Conservation (phyloP, 2,113 vertebrate genomes). For the Mustelus asterias region DNA sequence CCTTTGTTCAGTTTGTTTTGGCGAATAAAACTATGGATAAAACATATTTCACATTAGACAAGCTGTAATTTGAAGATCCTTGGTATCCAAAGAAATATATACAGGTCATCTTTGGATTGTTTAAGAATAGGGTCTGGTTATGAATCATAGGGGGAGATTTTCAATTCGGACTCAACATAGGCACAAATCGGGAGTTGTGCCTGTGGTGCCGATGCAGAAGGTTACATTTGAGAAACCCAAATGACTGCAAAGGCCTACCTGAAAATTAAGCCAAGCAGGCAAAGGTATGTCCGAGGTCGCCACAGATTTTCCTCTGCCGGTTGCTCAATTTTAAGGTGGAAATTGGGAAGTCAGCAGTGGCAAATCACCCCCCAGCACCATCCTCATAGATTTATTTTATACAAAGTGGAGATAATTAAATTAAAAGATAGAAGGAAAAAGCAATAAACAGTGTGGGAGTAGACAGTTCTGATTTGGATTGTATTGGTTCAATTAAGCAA, state of each 20-base stretch:
- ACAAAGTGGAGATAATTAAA: not conserved
- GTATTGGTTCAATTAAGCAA: not conserved
- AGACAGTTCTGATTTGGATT: not conserved
- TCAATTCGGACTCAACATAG: not conserved
- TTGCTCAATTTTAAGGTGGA: not conserved
- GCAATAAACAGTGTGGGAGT: not conserved
- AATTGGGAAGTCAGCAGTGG: not conserved
- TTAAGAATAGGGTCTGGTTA: not conserved
- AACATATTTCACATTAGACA: not conserved
- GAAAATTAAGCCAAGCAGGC: not conserved
- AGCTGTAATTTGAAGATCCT: not conserved
- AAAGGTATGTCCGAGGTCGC: not conserved
- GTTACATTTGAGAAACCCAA: too few species aligned
- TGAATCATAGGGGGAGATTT: not conserved
- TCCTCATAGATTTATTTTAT: not conserved
- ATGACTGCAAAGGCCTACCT: not conserved
- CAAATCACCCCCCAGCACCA: not conserved
- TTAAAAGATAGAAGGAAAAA: not conserved
- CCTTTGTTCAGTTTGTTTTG: slow-evolving; percentile 7
- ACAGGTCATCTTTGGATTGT: not conserved
- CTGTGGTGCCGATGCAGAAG: too few species aligned
- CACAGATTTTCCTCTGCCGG: not conserved
- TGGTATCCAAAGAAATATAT: not conserved
- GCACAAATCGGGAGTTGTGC: not conserved
- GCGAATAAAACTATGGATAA: not conserved